phyloP scores from a whole-genome alignment of 1,140 invertebrate genomes.

The Zaprionus africanus region DNA sequence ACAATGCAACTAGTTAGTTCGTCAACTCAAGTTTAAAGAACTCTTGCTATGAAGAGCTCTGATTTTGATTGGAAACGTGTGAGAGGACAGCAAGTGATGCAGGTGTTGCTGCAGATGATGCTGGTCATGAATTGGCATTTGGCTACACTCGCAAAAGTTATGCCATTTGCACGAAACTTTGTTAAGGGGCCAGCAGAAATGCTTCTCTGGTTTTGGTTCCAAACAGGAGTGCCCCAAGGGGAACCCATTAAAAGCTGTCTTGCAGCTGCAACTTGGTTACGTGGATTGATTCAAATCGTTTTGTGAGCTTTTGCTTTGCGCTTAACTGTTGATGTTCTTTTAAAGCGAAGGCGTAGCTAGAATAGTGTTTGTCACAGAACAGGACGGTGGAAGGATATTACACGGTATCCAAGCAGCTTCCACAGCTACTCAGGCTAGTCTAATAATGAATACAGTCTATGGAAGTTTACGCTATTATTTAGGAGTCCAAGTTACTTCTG shows the following conservation, averaged over 20 bases:
- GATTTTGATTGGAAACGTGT: slow-evolving; percentile 37
- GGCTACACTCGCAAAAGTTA: slow-evolving; percentile 27
- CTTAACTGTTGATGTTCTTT: neutral
- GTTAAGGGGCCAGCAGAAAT: slow-evolving; percentile 19
- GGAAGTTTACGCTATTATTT: too few species aligned
- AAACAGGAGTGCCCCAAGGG: too few species aligned
- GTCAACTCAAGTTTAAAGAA: slow-evolving; percentile 31
- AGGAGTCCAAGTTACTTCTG: too few species aligned
- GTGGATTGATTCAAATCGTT: neutral
- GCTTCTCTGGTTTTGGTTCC: neutral
- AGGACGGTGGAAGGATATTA: neutral
- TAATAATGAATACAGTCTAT: neutral
- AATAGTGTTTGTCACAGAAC: neutral
- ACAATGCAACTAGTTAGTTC: slow-evolving; percentile 67
- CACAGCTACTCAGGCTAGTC: neutral
- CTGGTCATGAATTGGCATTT: neutral
- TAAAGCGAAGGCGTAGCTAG: neutral
- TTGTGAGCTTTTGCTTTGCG: neutral
- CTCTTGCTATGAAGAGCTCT: slow-evolving; percentile 19
- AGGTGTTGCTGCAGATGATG: slow-evolving; percentile 25
- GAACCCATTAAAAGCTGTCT: neutral
- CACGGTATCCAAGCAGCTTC: neutral
- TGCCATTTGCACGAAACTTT: slow-evolving; percentile 31
- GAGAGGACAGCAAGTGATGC: slow-evolving; percentile 22
- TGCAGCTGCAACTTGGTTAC: neutral